Evolutionary conservation across 2,797 vertebrate genomes (phyloP).

Genomic region (Brotula barbata): DNA sequence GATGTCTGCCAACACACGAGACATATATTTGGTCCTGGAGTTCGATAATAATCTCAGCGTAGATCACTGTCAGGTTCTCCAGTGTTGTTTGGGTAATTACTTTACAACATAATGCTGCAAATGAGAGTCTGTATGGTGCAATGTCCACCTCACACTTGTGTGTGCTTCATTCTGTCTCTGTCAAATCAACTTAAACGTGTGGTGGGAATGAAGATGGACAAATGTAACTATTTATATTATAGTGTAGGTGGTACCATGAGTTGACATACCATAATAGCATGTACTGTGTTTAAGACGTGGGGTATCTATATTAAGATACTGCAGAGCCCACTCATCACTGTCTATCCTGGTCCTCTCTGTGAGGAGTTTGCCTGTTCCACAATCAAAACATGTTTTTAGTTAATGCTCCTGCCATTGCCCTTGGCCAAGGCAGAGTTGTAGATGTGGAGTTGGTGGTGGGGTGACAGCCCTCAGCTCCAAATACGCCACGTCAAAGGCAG

Average conservation of each 20-base stretch:
- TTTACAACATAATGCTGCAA: conserved; percentile 18
- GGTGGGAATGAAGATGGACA: not conserved
- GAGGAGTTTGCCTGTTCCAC: too few species aligned
- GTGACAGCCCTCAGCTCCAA: too few species aligned
- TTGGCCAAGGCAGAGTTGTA: too few species aligned
- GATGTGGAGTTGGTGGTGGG: too few species aligned
- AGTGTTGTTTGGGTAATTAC: conserved; percentile 32
- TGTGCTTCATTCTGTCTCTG: not conserved
- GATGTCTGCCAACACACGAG: conserved; percentile 16
- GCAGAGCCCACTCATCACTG: too few species aligned
- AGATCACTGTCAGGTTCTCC: conserved; percentile 37
- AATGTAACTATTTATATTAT: not conserved
- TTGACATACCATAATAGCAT: not conserved
- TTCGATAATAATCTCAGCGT: conserved; percentile 44
- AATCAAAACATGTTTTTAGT: too few species aligned
- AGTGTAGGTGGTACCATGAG: not conserved
- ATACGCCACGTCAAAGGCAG: too few species aligned
- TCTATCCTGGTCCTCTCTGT: too few species aligned
- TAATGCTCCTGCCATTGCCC: too few species aligned
- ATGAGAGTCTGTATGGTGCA: conserved; percentile 12
- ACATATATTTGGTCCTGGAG: conserved; percentile 43
- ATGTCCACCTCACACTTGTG: not conserved
- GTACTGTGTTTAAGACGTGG: too few species aligned
- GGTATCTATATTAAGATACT: too few species aligned
- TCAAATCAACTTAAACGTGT: conserved; percentile 1